Evolutionary conservation across 1,140 invertebrate genomes (phyloP), one percentile per base, ranked within the genome.

Genomic region (Halictus rubicundus): DNA sequence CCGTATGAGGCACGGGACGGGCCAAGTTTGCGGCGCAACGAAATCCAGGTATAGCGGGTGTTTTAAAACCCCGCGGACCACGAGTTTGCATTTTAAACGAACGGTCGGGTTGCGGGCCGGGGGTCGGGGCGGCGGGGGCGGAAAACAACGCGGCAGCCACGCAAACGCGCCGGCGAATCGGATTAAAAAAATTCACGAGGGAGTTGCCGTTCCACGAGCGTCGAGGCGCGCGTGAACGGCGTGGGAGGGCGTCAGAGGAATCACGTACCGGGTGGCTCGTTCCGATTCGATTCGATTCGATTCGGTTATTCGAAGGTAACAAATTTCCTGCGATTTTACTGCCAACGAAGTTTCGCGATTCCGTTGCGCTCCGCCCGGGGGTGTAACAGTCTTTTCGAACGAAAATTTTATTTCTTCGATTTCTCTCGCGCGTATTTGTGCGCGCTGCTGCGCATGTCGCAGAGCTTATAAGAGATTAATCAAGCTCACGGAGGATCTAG

Each of bases 1-100:
- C 82, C 78, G 68, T 78, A 60, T 14, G 80, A 82, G 69, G 70
- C 59, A 52, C 76, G 74, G 23, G 49, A 77, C 74, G 75, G 77
- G 77, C 83, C 83, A 82, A 86, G 84, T 82, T 76, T 73, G 85
- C 72, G 81, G 46, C 82, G 71, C 61, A 82, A 82, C 82, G 78
- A 82, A 82, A 84, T 82, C 79, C 85, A 57, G 76, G 61, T 82
- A 75, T 68, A 69, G 80, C 72, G 87, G 83, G 76, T 86, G 78
- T 83, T 80, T 85, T 84, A 77, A 84, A 86, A 82, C 76, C 74
- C 71, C 78, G 78, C 25, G 82, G 75, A 78, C 68, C 80, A 59
- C 80, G 82, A 77, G 87, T 89, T 88, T 88, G 87, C 87, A 89
- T 87, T 85, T 89, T 87, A 87, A 88, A 87, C 85, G 83, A 88